These are phyloP conservation scores for Cheilosia pagana DNA, from an alignment of 2,888 invertebrate genomes.

Conservation along the genomic window DNA sequence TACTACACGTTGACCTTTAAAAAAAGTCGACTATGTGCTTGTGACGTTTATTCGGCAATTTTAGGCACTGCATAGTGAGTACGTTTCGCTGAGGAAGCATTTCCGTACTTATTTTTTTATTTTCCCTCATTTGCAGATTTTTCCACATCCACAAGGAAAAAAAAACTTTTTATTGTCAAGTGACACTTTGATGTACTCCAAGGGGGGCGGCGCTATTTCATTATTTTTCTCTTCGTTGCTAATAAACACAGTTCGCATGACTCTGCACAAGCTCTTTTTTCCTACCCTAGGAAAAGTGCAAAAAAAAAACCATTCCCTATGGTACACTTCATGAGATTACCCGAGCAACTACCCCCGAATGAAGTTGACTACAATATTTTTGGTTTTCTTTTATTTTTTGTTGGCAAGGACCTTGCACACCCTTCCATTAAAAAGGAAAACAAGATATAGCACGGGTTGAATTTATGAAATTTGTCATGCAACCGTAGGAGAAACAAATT, in stretches of 20 bases:
- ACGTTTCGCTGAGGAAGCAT: conserved; percentile 14
- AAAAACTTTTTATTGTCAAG: conserved; percentile 26
- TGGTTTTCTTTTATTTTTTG: conserved; percentile 12
- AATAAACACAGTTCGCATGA: conserved; percentile 44
- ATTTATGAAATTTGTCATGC: conserved; percentile 68
- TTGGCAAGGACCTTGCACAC: conserved; percentile 24
- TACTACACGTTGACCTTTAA: conserved; percentile 12
- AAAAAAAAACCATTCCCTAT: conserved; percentile 42
- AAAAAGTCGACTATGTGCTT: conserved; percentile 14
- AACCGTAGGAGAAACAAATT: conserved; percentile 52
- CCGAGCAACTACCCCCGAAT: conserved; percentile 5
- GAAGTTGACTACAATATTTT: background rate
- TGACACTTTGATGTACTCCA: conserved; percentile 34
- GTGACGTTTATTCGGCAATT: conserved; percentile 18
- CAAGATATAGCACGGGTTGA: conserved; percentile 36
- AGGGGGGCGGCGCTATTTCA: conserved; percentile 15
- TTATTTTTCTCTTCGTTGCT: conserved; percentile 5
- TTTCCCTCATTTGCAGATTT: conserved; percentile 39
- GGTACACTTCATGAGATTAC: conserved; percentile 55
- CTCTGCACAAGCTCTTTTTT: conserved; percentile 20
- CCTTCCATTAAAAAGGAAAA: conserved; percentile 18
- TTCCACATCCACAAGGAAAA: no score
- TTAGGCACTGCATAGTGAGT: conserved; percentile 10
- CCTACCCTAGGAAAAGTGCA: conserved; percentile 6
- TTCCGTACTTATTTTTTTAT: conserved; percentile 11